These are phyloP conservation scores for Ennomos fuscantarius DNA, from an alignment of 2,888 invertebrate genomes.

Conservation along the genomic window DNA sequence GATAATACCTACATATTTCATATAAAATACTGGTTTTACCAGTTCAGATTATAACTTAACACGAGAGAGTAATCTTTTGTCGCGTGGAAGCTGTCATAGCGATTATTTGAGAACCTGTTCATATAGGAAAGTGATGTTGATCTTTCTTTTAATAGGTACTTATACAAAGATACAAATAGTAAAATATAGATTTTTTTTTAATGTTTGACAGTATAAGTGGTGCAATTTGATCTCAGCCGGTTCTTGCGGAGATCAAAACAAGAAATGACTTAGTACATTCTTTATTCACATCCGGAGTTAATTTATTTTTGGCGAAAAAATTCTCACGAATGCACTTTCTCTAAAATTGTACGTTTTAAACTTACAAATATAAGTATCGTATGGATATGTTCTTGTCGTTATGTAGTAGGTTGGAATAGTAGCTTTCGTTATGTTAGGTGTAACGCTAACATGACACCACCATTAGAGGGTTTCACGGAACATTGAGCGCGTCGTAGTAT, in stretches of 20 bases:
- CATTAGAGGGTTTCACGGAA: conserved; percentile 52
- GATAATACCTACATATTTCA: conserved; percentile 1
- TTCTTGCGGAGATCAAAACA: conserved; percentile 13
- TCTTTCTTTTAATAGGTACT: no score
- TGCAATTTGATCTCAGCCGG: conserved; percentile 18
- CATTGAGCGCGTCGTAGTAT: conserved; percentile 41
- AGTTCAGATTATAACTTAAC: conserved; percentile 25
- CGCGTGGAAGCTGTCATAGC: conserved; percentile 11
- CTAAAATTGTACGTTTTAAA: conserved; percentile 43
- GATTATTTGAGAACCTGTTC: conserved; percentile 22
- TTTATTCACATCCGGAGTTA: conserved; percentile 41
- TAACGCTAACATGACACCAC: conserved; percentile 47
- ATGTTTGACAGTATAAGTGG: conserved; percentile 20
- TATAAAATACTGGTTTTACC: conserved; percentile 34
- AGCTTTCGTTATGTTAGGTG: conserved; percentile 38
- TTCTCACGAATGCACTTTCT: conserved; percentile 43
- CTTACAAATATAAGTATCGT: conserved; percentile 41
- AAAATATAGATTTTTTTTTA: conserved; percentile 22
- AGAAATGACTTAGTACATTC: conserved; percentile 30
- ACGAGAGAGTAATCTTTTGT: conserved; percentile 37
- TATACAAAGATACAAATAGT: no score
- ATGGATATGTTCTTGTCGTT: conserved; percentile 55
- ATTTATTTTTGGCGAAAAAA: conserved; percentile 39
- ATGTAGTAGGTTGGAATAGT: conserved; percentile 17
- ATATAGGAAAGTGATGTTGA: conserved; percentile 25